Evolutionary conservation across 2,888 invertebrate species (phyloP).

Genomic region (Craniophora ligustri): DNA sequence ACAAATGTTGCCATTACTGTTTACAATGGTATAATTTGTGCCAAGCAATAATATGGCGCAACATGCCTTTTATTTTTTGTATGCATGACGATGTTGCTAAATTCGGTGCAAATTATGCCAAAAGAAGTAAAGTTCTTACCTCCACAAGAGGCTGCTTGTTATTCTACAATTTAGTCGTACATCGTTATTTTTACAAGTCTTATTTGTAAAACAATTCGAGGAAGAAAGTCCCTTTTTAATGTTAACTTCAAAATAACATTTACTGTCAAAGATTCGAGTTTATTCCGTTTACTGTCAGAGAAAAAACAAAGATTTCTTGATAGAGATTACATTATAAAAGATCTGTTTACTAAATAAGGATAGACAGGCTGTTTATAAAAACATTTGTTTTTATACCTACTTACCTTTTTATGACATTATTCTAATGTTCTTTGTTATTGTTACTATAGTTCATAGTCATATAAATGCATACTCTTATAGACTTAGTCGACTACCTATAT

Average conservation of each 20-base stretch:
- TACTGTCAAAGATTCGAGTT: no score
- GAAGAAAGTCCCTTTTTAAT: no score
- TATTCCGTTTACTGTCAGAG: no score
- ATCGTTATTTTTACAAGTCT: no score
- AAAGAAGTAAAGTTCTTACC: slow-evolving; percentile 38
- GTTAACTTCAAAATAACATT: no score
- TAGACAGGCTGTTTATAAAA: no score
- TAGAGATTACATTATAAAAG: no score
- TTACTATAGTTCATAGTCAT: slow-evolving; percentile 14
- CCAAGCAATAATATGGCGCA: slow-evolving; percentile 5
- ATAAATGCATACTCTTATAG: slow-evolving; percentile 42
- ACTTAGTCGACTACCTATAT: slow-evolving; percentile 35
- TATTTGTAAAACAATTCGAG: no score
- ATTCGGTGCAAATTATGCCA: slow-evolving; percentile 34
- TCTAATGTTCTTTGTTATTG: slow-evolving; percentile 24
- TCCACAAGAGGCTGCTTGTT: slow-evolving; percentile 5
- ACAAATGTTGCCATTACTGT: slow-evolving; percentile 22
- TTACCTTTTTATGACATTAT: slow-evolving; percentile 19
- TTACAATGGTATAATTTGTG: slow-evolving; percentile 26
- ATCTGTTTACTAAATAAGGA: no score
- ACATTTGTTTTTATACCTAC: neutral
- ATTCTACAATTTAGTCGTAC: slow-evolving; percentile 6
- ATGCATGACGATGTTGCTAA: slow-evolving; percentile 45
- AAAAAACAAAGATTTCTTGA: no score
- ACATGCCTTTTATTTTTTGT: slow-evolving; percentile 41